Percentiles rank a stretch among this genome's conserved stretches.
Evolutionary conservation across 2,888 invertebrate species (phyloP).

Genomic region (Perithous albicinctus): DNA sequence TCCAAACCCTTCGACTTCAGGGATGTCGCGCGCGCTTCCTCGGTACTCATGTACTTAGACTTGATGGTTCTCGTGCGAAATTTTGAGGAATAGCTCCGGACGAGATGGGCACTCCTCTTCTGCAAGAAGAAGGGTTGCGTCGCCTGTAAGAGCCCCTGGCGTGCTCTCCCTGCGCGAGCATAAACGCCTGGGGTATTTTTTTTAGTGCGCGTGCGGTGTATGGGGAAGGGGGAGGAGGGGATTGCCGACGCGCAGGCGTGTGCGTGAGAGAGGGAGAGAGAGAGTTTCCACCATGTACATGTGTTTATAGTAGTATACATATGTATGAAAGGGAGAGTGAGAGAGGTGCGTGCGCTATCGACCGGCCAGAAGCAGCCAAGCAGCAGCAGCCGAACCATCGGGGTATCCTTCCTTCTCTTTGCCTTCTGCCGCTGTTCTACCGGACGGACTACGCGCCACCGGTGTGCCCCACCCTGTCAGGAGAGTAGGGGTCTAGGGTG

Average conservation of each 20-base stretch:
- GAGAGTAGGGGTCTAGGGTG: conserved; percentile 54
- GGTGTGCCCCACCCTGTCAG: conserved; percentile 68
- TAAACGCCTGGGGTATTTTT: background rate
- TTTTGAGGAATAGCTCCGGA: conserved; percentile 1
- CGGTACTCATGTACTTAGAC: too few species aligned
- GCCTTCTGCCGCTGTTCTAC: conserved; percentile 51
- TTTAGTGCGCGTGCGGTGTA: background rate
- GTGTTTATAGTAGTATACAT: background rate
- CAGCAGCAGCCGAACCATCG: conserved; percentile 41
- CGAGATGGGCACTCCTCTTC: background rate
- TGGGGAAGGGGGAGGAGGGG: too few species aligned
- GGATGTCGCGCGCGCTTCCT: background rate
- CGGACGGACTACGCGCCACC: conserved; percentile 57
- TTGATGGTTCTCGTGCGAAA: too few species aligned
- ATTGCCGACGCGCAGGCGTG: conserved; percentile 1
- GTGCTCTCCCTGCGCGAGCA: conserved; percentile 11
- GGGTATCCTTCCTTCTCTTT: conserved; percentile 54
- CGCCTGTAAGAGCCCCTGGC: conserved; percentile 30
- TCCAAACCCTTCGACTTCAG: background rate
- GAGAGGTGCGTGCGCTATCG: conserved; percentile 64
- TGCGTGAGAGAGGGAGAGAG: too few species aligned
- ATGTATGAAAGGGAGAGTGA: conserved; percentile 18
- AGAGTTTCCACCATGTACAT: background rate
- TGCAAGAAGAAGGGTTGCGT: background rate
- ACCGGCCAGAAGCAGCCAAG: conserved; percentile 52